These are phyloP conservation scores for Cacoxenus indagator DNA, from an alignment of 2,888 invertebrate species.

Conservation along the genomic window DNA sequence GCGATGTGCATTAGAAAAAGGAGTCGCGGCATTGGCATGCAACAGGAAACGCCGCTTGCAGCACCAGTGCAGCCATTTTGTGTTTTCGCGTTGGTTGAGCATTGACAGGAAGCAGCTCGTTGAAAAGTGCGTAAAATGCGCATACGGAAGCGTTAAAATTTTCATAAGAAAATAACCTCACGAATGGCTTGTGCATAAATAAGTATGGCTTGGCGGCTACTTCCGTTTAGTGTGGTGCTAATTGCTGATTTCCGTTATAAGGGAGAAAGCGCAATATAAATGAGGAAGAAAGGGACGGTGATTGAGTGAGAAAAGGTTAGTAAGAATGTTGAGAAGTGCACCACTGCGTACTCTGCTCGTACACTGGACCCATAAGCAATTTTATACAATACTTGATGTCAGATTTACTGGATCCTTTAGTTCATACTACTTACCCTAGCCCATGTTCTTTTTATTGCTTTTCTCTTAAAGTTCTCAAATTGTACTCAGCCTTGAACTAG, in stretches of 20 bases:
- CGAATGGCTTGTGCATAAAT: not conserved
- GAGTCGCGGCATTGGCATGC: not conserved
- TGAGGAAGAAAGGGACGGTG: not conserved
- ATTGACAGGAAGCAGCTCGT: not conserved
- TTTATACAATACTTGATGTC: too few relatives aligned
- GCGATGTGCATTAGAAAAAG: not conserved
- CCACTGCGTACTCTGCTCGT: too few relatives aligned
- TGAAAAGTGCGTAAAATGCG: conserved; percentile 6
- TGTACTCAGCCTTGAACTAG: too few relatives aligned
- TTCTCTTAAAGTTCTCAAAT: too few relatives aligned
- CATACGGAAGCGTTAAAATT: not conserved
- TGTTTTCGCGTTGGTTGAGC: not conserved
- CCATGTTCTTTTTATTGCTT: too few relatives aligned
- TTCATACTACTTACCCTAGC: too few relatives aligned
- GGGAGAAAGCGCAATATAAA: not conserved
- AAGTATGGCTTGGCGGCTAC: not conserved
- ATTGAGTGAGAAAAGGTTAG: not conserved
- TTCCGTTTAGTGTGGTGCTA: conserved; percentile 1
- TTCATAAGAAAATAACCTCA: not conserved
- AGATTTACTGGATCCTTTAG: too few relatives aligned
- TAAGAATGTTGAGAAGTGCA: too few relatives aligned
- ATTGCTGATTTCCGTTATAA: conserved; percentile 9
- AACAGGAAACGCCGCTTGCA: not conserved
- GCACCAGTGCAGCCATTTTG: not conserved
- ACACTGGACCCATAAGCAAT: too few relatives aligned